These are phyloP conservation scores for Helicolenus hilgendorfi DNA, from an alignment of 2,797 vertebrate species.

Conservation along the genomic window DNA sequence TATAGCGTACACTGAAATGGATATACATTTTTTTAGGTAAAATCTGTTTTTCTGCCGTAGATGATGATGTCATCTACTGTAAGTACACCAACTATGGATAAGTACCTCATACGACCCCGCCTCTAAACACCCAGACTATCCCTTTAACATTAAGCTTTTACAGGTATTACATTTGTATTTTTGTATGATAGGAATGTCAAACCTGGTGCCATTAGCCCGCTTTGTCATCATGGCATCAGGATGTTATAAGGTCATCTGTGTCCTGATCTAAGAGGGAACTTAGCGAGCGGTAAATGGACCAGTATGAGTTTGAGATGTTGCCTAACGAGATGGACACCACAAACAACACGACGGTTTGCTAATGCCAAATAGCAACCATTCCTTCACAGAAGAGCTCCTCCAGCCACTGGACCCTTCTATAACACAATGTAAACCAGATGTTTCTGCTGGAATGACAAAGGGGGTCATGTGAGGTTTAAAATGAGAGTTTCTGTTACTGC, in stretches of 20 bases:
- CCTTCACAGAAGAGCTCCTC: background rate
- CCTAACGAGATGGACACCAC: conserved; percentile 4
- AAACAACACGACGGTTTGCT: background rate
- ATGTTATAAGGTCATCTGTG: background rate
- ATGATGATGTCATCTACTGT: too few species aligned
- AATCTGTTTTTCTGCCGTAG: too few species aligned
- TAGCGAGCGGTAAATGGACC: background rate
- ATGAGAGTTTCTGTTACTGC: conserved; percentile 62
- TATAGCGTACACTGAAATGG: too few species aligned
- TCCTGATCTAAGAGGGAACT: background rate
- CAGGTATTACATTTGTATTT: background rate
- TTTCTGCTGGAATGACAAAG: conserved; percentile 39
- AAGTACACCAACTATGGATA: too few species aligned
- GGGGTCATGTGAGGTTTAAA: conserved; percentile 74
- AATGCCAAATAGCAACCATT: conserved; percentile 4
- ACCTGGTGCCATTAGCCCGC: background rate
- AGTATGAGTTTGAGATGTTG: background rate
- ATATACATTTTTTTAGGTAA: too few species aligned
- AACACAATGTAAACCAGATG: conserved; percentile 65
- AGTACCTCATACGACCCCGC: too few species aligned
- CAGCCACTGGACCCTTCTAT: conserved; percentile 10
- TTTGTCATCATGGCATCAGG: background rate
- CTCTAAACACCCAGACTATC: too few species aligned
- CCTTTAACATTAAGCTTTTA: background rate
- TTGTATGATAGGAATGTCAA: background rate